Evolutionary conservation across 2,888 invertebrate species (phyloP), one percentile per base, ranked within the genome.

Genomic region (Nomada flava): DNA sequence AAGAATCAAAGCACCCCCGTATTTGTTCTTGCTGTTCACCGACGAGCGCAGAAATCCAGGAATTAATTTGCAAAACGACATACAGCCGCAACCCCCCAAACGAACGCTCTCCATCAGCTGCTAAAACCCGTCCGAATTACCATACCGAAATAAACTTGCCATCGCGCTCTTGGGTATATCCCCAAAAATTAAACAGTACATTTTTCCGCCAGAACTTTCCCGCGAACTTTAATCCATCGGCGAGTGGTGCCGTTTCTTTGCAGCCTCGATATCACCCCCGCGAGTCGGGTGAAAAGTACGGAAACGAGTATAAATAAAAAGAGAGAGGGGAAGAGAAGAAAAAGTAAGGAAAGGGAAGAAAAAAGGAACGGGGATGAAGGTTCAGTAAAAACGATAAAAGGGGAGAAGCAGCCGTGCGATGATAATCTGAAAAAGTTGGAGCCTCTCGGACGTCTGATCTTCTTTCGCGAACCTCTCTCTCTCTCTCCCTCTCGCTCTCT

Each of bases 361-460:
- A 13, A 13, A 23, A 23, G 20, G 5, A 63, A 63, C n/a, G 65
- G 5, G 20, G 42, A 36, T 5, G 69, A 50, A 59, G 47, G 55
- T 23, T 60, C 53, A 15, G 42, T 50, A 63, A 64, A 64, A 57
- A 68, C 59, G 55, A 77, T 62, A 65, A 67, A 65, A 55, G 62
- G 42, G 57, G 64, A 23, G 26, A 23, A 53, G 62, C 26, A 65
- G 44, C 52, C 7, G 36, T 15, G 55, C 44, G 18, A 5, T 29
- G 60, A 55, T 68, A 78, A 73, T 68, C 78, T 63, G 67, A 42
- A 68, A 78, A 78, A 73, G 68, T 73, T 64, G 13, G 26, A 62
- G 47, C 23, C 20, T 42, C 62, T 55, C 20, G 5, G 53, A 10
- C 29, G 20, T 47, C 36, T n/a, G 13, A 59, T 63, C 55, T 55